Conservation (phyloP, 2,113 vertebrate species). For the Peucedramus taeniatus region DNA sequence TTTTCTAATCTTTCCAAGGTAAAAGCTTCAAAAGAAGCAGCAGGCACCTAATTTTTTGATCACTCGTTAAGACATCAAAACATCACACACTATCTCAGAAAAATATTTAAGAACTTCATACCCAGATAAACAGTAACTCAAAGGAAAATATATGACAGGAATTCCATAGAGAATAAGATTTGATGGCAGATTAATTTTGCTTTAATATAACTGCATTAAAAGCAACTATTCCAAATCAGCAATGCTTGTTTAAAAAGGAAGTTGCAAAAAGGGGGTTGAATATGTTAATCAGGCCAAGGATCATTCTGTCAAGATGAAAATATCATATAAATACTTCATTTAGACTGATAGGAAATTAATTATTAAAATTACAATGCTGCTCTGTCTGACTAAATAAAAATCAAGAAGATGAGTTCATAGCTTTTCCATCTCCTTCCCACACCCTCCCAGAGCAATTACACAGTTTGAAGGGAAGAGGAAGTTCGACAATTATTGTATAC, state of each 20-base stretch:
- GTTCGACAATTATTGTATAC: not conserved
- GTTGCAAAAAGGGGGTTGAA: not conserved
- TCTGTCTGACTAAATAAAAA: not conserved
- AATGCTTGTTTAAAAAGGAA: not conserved
- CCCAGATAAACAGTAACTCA: not conserved
- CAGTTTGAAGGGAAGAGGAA: conserved; percentile 6
- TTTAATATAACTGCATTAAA: not conserved
- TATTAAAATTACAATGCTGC: not conserved
- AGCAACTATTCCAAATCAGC: not conserved
- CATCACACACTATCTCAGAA: not conserved
- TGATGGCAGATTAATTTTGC: not conserved
- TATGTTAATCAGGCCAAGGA: not conserved
- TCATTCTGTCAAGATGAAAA: not conserved
- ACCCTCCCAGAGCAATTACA: not conserved
- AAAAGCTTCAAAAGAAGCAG: not conserved
- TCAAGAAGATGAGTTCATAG: not conserved
- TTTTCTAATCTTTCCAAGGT: not conserved
- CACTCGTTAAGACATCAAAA: not conserved
- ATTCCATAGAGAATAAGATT: not conserved
- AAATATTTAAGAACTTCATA: not conserved
- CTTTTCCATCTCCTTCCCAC: conserved; percentile 21
- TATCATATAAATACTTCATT: not conserved
- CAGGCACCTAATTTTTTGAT: not conserved
- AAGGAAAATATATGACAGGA: not conserved
- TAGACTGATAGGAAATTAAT: not conserved